phyloP scores from a whole-genome alignment of 2,888 invertebrate species.

The Linnaemya tessellans region DNA sequence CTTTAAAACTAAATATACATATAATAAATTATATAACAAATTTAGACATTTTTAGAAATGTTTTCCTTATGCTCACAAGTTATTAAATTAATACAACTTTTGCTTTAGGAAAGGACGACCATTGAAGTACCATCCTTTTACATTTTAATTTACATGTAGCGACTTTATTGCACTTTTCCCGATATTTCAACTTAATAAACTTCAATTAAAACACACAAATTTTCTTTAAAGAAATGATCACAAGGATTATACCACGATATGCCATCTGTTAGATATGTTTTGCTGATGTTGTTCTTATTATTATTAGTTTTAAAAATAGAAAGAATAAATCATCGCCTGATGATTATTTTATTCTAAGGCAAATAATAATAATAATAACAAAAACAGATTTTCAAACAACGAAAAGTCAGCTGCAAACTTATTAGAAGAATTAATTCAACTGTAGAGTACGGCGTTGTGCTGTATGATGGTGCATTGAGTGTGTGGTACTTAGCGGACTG shows the following conservation, averaged over 20 bases:
- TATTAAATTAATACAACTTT: background rate
- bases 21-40: too few relatives aligned
- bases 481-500: background rate
- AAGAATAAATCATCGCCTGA: constrained; percentile 57
- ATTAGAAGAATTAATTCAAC: constrained; percentile 45
- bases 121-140: background rate
- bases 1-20: too few relatives aligned
- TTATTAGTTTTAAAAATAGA: constrained; percentile 58
- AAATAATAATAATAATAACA: constrained; percentile 15
- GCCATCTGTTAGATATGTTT: constrained; percentile 40
- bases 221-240: constrained; percentile 58
- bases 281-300: constrained; percentile 30
- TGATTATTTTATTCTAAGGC: constrained; percentile 60
- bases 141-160: background rate
- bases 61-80: background rate
- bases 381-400: constrained; percentile 13
- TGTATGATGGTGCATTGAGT: constrained; percentile 32
- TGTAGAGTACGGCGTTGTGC: constrained; percentile 29
- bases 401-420: constrained; percentile 46
- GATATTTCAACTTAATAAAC: constrained; percentile 19
- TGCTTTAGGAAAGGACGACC: background rate
- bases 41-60: too few relatives aligned
- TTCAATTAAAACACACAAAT: constrained; percentile 49
- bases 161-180: background rate
- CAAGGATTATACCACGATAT: constrained; percentile 56